Conservation (phyloP, 2,888 invertebrate genomes). For the Lycaena phlaeas region DNA sequence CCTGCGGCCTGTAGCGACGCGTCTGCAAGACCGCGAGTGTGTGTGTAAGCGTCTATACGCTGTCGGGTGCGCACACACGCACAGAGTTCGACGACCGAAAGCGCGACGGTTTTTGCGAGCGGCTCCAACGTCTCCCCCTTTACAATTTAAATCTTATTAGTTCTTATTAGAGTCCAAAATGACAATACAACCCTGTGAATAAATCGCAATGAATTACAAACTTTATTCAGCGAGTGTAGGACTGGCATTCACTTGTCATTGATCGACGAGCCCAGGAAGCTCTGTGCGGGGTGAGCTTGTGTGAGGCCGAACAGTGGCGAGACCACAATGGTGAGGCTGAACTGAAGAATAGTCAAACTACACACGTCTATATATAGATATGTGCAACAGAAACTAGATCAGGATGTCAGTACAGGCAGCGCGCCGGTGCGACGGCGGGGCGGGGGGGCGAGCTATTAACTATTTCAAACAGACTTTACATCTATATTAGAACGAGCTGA, state of each 20-base stretch:
- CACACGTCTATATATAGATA: not conserved
- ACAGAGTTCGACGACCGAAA: conserved; percentile 37
- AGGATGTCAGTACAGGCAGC: too few species aligned
- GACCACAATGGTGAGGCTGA: conserved; percentile 1
- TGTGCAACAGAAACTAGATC: too few species aligned
- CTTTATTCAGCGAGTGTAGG: conserved; percentile 3
- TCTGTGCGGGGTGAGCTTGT: conserved; percentile 16
- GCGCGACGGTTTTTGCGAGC: conserved; percentile 35
- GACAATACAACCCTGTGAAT: not conserved
- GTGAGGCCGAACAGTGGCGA: too few species aligned
- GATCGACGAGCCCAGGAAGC: conserved; percentile 22
- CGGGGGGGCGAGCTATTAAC: too few species aligned
- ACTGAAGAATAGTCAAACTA: too few species aligned
- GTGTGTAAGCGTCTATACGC: not conserved
- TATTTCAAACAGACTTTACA: too few species aligned
- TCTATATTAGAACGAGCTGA: too few species aligned
- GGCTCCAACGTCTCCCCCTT: conserved; percentile 12
- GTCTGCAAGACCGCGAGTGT: conserved; percentile 12
- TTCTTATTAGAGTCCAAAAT: not conserved
- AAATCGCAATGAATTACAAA: conserved; percentile 9
- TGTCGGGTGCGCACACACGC: conserved; percentile 17
- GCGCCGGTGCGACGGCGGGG: too few species aligned
- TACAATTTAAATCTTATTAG: conserved; percentile 4
- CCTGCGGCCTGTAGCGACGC: conserved; percentile 10
- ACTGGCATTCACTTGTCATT: conserved; percentile 16